Conservation (phyloP, 2,888 invertebrate species). For the Amiota minor region DNA sequence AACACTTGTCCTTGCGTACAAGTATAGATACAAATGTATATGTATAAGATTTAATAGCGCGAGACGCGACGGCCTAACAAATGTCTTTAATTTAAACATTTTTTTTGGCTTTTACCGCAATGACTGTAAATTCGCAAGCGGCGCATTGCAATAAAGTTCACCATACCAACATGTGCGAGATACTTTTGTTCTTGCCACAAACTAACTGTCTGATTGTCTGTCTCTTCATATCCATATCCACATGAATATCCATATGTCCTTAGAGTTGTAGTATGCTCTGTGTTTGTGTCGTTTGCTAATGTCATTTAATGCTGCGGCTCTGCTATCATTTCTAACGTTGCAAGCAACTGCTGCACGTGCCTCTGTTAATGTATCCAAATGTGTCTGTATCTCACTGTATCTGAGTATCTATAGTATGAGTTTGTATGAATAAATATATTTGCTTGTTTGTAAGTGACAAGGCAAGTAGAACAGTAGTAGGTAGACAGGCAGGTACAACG, state of each 20-base stretch:
- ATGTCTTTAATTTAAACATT: constrained; percentile 28
- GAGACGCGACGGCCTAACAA: constrained; percentile 13
- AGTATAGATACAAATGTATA: no score
- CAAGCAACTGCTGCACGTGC: not conserved
- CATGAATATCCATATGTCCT: not conserved
- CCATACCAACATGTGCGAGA: constrained; percentile 5
- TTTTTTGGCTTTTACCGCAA: constrained; percentile 25
- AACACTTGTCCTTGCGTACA: no score
- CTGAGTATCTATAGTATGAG: not conserved
- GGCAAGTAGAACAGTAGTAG: not conserved
- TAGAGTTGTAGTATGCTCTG: constrained; percentile 8
- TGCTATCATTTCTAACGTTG: constrained; percentile 7
- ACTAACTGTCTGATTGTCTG: constrained; percentile 23
- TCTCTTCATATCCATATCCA: constrained; percentile 9
- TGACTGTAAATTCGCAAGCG: constrained; percentile 23
- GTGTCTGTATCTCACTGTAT: not conserved
- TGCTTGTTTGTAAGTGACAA: constrained; percentile 23
- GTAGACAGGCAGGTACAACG: not conserved
- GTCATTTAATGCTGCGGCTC: constrained; percentile 35
- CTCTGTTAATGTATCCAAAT: not conserved
- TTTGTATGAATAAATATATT: constrained; percentile 15
- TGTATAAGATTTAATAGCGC: no score
- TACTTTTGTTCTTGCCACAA: not conserved
- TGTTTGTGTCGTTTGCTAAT: constrained; percentile 31
- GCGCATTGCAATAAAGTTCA: constrained; percentile 17